Evolutionary conservation across 2,113 vertebrate species (phyloP).

Genomic region (Perca schrenkii): DNA sequence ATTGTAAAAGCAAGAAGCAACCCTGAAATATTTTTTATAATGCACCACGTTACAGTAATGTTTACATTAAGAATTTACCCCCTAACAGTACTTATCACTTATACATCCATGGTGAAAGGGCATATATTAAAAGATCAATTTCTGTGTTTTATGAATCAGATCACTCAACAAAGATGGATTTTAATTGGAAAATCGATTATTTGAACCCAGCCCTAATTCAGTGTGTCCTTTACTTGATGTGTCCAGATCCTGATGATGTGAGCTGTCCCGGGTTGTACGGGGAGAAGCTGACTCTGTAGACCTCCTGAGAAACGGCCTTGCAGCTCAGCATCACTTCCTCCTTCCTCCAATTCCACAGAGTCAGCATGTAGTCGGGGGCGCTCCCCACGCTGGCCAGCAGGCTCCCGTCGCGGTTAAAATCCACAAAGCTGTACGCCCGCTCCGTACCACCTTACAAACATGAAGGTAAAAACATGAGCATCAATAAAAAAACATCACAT

Average conservation of each 20-base stretch:
- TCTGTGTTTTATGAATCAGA: too few relatives aligned
- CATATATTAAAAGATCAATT: too few relatives aligned
- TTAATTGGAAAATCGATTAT: too few relatives aligned
- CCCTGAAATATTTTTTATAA: too few relatives aligned
- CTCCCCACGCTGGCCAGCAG: slow-evolving; percentile 91
- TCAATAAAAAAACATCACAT: too few relatives aligned
- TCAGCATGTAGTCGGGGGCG: slow-evolving; percentile 90
- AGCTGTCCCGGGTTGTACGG: slow-evolving; percentile 89
- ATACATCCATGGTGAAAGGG: too few relatives aligned
- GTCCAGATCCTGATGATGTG: slow-evolving; percentile 90
- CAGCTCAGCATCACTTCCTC: slow-evolving; percentile 88
- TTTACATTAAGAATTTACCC: too few relatives aligned
- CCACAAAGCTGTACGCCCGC: slow-evolving; percentile 85
- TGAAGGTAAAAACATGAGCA: not conserved
- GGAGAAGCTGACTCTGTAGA: slow-evolving; percentile 92
- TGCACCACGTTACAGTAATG: too few relatives aligned
- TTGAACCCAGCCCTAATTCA: too few relatives aligned
- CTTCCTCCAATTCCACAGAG: slow-evolving; percentile 94
- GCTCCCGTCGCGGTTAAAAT: slow-evolving; percentile 88
- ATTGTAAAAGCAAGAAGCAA: too few relatives aligned
- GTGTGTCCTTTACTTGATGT: slow-evolving; percentile 90
- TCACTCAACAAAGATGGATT: too few relatives aligned
- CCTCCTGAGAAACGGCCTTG: slow-evolving; percentile 93
- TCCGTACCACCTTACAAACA: slow-evolving; percentile 88
- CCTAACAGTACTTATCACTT: too few relatives aligned